Evolutionary conservation across 1,140 invertebrate species (phyloP).

Genomic region (Papilio dardanus): DNA sequence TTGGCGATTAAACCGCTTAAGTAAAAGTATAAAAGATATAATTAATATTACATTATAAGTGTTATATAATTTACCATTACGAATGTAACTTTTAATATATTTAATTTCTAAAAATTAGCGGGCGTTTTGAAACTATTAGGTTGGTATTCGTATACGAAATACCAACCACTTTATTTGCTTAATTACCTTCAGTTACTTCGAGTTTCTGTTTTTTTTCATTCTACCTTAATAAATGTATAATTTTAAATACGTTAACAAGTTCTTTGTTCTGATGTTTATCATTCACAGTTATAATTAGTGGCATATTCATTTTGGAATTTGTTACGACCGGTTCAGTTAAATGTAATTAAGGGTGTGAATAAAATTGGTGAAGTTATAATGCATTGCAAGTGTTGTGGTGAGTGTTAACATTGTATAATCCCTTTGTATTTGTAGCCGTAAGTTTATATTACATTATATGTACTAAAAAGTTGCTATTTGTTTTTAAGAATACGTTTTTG

Average conservation of each 20-base stretch:
- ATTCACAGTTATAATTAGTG: constrained; percentile 1
- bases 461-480: no score
- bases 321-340: constrained; percentile 7
- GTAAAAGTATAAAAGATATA: neutral
- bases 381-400: constrained; percentile 32
- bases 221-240: constrained; percentile 27
- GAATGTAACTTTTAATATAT: neutral
- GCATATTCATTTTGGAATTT: neutral
- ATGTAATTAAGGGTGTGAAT: neutral
- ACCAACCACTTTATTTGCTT: constrained; percentile 1
- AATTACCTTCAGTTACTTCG: constrained; percentile 21
- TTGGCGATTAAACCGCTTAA: neutral
- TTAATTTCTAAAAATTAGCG: neutral
- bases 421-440: neutral
- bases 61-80: constrained; percentile 5
- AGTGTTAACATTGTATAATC: neutral
- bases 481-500: no score
- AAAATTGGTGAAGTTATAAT: constrained; percentile 9
- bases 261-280: constrained; percentile 20
- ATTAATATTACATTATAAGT: neutral
- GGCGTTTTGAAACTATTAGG: constrained; percentile 6
- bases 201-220: neutral
- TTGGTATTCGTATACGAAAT: constrained; percentile 15
- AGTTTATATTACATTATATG: neutral
- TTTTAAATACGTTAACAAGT: constrained; percentile 5